Evolutionary conservation across 2,797 vertebrate genomes (phyloP).

Genomic region (Helicolenus hilgendorfi): DNA sequence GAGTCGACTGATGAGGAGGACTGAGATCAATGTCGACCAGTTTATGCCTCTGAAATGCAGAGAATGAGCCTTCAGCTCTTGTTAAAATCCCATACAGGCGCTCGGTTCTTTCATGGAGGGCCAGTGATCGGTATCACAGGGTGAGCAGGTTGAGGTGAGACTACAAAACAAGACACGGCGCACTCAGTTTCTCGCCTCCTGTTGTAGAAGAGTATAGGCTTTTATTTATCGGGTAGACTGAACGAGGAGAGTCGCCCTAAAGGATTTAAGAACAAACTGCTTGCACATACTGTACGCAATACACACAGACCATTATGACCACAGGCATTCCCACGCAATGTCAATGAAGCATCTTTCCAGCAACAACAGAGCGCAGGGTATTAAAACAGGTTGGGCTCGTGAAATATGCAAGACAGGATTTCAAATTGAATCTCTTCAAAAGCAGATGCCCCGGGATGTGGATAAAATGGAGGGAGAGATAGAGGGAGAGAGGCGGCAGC

Average conservation of each 20-base stretch:
- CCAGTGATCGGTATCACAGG: constrained; percentile 18
- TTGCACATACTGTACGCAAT: constrained; percentile 28
- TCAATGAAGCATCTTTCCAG: constrained; percentile 56
- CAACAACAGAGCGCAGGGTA: constrained; percentile 41
- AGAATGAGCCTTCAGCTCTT: constrained; percentile 21
- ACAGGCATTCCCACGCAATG: constrained; percentile 44
- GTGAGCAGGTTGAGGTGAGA: constrained; percentile 38
- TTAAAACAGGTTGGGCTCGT: constrained; percentile 70
- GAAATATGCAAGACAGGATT: constrained; percentile 77
- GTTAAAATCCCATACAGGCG: constrained; percentile 10
- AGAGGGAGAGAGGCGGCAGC: neutral
- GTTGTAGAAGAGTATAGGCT: constrained; percentile 10
- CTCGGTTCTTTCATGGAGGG: constrained; percentile 1
- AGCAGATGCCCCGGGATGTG: constrained; percentile 65
- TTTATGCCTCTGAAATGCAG: constrained; percentile 27
- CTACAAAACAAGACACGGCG: constrained; percentile 18
- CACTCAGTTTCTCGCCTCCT: neutral
- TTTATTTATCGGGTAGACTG: constrained; percentile 16
- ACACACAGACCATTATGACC: constrained; percentile 43
- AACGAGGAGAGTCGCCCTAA: neutral
- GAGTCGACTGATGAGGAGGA: neutral
- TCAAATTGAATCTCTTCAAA: constrained; percentile 75
- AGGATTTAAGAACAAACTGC: constrained; percentile 36
- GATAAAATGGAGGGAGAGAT: constrained; percentile 57
- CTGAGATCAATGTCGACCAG: constrained; percentile 17